Evolutionary conservation across 1,140 invertebrate species (phyloP).

Genomic region (Wasmannia auropunctata): DNA sequence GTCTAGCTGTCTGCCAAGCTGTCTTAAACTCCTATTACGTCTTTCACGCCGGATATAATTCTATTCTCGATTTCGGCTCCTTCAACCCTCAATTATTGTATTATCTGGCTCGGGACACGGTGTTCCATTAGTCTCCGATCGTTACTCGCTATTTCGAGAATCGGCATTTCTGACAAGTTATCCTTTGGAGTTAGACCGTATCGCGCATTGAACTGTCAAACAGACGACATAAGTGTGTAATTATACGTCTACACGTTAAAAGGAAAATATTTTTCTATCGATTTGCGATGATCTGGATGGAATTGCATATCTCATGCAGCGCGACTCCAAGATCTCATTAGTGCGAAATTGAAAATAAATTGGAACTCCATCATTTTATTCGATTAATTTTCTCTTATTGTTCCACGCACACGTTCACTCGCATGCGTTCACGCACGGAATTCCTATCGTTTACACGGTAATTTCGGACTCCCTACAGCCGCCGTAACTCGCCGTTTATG

Average conservation of each 20-base stretch:
- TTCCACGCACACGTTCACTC: neutral
- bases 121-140: neutral
- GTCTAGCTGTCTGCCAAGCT: constrained; percentile 26
- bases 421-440: neutral
- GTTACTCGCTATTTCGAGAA: neutral
- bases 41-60: constrained; percentile 40
- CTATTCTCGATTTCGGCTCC: constrained; percentile 30
- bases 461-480: neutral
- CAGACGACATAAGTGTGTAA: neutral
- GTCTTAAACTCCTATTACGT: constrained; percentile 45
- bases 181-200: neutral
- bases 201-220: neutral
- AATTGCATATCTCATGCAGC: neutral
- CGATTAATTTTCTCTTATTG: neutral
- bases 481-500: constrained; percentile 24
- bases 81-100: neutral
- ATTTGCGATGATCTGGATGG: neutral
- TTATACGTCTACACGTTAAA: neutral
- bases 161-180: neutral
- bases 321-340: neutral
- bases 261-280: neutral
- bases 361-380: neutral
- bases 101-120: neutral
- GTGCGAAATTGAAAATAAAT: neutral
- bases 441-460: neutral